These are phyloP conservation scores for Thripadectes ignobilis DNA, from an alignment of 2,797 vertebrate genomes.

Conservation along the genomic window DNA sequence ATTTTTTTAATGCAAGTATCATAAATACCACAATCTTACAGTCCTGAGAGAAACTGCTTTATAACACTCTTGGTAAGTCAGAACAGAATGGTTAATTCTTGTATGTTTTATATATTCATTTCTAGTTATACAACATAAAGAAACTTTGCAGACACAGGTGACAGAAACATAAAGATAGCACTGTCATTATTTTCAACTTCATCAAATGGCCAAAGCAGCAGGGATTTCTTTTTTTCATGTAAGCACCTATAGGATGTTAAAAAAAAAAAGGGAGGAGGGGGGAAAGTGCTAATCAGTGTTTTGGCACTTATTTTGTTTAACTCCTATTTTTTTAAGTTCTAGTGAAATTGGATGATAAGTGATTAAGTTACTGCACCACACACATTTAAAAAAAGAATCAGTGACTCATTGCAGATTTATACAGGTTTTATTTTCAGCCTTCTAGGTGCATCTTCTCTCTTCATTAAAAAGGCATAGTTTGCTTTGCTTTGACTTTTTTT, in stretches of 20 bases:
- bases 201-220: neutral
- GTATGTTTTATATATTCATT: neutral
- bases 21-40: neutral
- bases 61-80: neutral
- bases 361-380: neutral
- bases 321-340: neutral
- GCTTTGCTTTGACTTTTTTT: neutral
- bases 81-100: neutral
- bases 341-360: neutral
- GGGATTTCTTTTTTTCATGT: neutral
- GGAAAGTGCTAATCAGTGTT: neutral
- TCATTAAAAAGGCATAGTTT: neutral
- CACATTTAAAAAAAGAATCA: neutral
- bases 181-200: neutral
- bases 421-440: neutral
- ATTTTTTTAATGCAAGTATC: neutral
- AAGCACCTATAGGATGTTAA: neutral
- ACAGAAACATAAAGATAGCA: neutral
- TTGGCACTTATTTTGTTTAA: neutral
- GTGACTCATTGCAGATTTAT: neutral
- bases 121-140: neutral
- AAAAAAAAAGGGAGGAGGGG: neutral
- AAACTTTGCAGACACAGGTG: neutral
- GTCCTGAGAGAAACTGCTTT: neutral
- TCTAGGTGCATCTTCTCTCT: neutral